Conservation (phyloP, 2,797 vertebrate genomes). For the Myotis myotis region DNA sequence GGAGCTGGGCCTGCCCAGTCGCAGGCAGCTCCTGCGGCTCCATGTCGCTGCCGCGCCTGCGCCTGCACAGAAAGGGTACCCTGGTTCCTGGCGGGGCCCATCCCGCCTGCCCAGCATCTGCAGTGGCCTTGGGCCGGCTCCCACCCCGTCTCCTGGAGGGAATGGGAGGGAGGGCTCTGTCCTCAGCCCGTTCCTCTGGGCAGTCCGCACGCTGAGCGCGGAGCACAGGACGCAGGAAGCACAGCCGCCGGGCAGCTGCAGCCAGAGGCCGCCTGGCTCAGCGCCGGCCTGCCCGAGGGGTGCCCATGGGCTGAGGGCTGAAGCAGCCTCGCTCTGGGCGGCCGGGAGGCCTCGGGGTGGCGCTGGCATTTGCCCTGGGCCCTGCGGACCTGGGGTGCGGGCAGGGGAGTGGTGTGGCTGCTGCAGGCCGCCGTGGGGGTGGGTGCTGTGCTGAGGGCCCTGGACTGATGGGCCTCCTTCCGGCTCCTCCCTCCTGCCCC, state of each 20-base stretch:
- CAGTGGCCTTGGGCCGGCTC: neutral
- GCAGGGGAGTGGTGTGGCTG: neutral
- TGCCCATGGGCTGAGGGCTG: neutral
- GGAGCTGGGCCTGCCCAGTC: neutral
- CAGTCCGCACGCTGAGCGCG: neutral
- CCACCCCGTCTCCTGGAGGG: neutral
- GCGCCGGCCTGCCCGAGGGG: too few species aligned
- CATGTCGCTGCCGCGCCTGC: neutral
- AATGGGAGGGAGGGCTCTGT: neutral
- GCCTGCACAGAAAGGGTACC: neutral
- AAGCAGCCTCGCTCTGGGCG: fast-evolving
- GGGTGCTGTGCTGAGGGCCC: too few species aligned
- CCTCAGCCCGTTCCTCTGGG: neutral
- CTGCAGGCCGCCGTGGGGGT: neutral
- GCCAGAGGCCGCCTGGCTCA: too few species aligned
- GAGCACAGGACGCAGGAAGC: neutral
- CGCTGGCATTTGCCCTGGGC: neutral
- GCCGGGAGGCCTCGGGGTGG: neutral
- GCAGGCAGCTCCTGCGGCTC: neutral
- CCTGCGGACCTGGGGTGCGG: neutral
- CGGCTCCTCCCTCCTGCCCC: fast-evolving
- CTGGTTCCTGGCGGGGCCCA: too few species aligned
- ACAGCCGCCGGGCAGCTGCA: too few species aligned
- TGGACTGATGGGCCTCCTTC: neutral
- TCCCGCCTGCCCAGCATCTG: neutral